Base-by-base conservation (phyloP, 1,140 invertebrate genomes). In the Ylistrum balloti region DNA sequence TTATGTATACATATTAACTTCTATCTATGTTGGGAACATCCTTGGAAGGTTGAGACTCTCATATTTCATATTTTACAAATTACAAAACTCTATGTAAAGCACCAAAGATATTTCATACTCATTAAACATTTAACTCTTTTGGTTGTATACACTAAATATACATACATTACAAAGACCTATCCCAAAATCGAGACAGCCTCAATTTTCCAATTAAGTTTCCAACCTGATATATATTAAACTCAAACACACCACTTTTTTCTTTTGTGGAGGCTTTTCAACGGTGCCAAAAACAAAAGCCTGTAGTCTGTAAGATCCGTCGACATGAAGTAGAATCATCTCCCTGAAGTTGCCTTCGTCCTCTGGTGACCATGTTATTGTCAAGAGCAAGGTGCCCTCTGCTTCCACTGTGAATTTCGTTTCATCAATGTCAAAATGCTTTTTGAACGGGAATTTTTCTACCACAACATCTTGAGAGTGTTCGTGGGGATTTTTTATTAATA, bases 381-480 rank as follows among this genome's bases (percentile, higher is more conserved):
- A 86, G 32, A 56, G 85, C 32, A 91, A 87, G 13, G 92, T 90
- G 32, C 90, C 92, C 34, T 93, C 92, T 86, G 94, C 91, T 22
- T 56, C 91, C 15, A 95, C 94, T 20, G 45, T 86, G 90, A 95
- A 94, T 74, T 93, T 92, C 41, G 86, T 88, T 33, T 89, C 33
- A 86, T 95, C 93, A 34, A 95, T 87, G 33, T 85, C 91, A 89
- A 95, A 95, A 33, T 94, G 91, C 85, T 95, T 95, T 89, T 95
- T 94, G 90, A 88, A 90, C 33, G 95, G 95, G 91, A 95, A 94
- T 88, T 92, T 93, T 88, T 95, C 95, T 22, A 95, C 89, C 13
- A 94, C 87, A 9, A 95, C 95, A 85, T 92, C 89, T 88, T 95
- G 95, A 33, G 94, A 93, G 89, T 94, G 95, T 41, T 95, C 95